phyloP scores from a whole-genome alignment of 1,140 invertebrate genomes.

The Megathymus violae region DNA sequence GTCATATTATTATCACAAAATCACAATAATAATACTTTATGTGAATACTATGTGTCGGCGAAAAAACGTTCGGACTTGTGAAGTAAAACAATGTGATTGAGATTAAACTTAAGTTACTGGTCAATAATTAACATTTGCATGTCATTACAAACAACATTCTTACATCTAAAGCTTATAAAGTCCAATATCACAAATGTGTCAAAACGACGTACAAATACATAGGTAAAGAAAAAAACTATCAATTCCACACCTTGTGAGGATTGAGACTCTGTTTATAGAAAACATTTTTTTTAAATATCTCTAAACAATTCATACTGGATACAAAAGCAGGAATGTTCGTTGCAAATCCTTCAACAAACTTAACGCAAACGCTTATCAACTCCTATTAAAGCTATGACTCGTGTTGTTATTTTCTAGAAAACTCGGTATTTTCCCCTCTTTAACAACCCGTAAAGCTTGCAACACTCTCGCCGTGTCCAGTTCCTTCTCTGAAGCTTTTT shows the following conservation, averaged over 20 bases:
- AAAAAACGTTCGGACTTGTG: slow-evolving; percentile 1
- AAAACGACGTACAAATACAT: slow-evolving; percentile 26
- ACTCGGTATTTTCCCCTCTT: slow-evolving; percentile 77
- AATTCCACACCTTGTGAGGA: slow-evolving; percentile 25
- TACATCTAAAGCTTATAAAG: slow-evolving; percentile 23
- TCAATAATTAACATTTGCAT: slow-evolving; percentile 15
- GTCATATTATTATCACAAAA: slow-evolving; percentile 27
- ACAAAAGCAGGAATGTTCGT: slow-evolving; percentile 17
- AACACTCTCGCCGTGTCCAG: slow-evolving; percentile 95
- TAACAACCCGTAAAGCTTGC: slow-evolving; percentile 90
- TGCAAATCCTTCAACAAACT: slow-evolving; percentile 14
- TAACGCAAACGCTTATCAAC: no score
- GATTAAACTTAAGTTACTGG: slow-evolving; percentile 15
- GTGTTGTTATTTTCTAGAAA: slow-evolving; percentile 74
- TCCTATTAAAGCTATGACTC: slow-evolving; percentile 70
- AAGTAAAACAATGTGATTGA: slow-evolving; percentile 6
- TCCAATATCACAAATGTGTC: slow-evolving; percentile 31
- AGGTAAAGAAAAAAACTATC: slow-evolving; percentile 22
- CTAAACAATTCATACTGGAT: background rate
- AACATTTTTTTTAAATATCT: slow-evolving; percentile 8
- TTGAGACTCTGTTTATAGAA: slow-evolving; percentile 1
- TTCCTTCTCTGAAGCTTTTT: slow-evolving; percentile 93
- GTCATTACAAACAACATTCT: slow-evolving; percentile 20
- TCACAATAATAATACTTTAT: slow-evolving; percentile 33
- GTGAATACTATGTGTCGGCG: slow-evolving; percentile 25